These are phyloP conservation scores for Hyperoplus lanceolatus DNA, from an alignment of 2,797 vertebrate genomes.

Conservation along the genomic window DNA sequence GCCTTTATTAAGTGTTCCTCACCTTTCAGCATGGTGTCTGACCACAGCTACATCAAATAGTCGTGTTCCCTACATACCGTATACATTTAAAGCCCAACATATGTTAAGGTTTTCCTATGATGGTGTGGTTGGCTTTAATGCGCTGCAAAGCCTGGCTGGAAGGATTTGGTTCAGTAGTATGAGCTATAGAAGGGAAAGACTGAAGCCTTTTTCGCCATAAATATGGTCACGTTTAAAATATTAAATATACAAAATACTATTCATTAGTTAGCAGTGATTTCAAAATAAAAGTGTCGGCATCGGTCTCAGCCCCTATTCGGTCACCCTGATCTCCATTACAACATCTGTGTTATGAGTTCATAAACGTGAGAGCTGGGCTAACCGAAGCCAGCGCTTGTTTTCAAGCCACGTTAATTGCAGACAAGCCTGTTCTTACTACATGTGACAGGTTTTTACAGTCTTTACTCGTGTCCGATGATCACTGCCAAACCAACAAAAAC, in stretches of 20 bases:
- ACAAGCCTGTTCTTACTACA: slow-evolving; percentile 34
- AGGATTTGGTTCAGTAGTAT: slow-evolving; percentile 61
- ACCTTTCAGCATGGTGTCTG: neutral
- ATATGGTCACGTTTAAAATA: slow-evolving; percentile 55
- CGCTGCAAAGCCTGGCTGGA: neutral
- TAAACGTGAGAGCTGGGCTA: neutral
- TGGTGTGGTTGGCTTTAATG: slow-evolving; percentile 2
- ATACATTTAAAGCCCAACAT: neutral
- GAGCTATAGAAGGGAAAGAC: slow-evolving; percentile 15
- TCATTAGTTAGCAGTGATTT: slow-evolving; percentile 29
- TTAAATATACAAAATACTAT: slow-evolving; percentile 55
- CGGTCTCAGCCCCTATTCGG: neutral
- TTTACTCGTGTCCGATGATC: slow-evolving; percentile 15
- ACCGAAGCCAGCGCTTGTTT: slow-evolving; percentile 15
- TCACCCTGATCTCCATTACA: neutral
- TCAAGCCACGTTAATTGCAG: slow-evolving; percentile 13
- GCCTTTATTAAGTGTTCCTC: slow-evolving; percentile 10
- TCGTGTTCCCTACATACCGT: neutral
- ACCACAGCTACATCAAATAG: neutral
- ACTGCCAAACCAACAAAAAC: neutral
- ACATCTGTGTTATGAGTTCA: slow-evolving; percentile 8
- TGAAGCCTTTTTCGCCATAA: slow-evolving; percentile 43
- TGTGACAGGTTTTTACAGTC: slow-evolving; percentile 20
- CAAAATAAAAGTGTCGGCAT: slow-evolving; percentile 17
- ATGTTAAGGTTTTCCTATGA: neutral